Conservation (phyloP, 2,797 vertebrate species). For the Molossus molossus region DNA sequence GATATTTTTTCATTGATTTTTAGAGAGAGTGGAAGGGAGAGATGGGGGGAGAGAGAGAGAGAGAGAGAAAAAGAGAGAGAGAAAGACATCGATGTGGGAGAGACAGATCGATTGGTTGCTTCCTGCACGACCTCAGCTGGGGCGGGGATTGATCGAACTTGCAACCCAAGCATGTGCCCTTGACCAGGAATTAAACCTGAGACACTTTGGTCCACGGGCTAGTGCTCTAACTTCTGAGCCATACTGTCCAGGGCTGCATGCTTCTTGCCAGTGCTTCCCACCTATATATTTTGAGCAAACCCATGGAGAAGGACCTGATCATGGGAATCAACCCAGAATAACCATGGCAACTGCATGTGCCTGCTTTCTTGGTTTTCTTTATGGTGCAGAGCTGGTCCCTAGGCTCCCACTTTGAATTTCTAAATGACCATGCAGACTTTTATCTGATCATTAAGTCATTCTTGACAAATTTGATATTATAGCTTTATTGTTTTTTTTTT, state of each 20-base stretch:
- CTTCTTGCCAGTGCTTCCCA: background rate
- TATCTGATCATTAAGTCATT: background rate
- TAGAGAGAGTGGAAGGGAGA: too few species aligned
- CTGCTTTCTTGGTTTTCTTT: background rate
- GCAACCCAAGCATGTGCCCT: too few species aligned
- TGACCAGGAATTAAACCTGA: too few species aligned
- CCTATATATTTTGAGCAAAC: slow-evolving; percentile 22
- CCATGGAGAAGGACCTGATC: background rate
- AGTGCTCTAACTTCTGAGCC: too few species aligned
- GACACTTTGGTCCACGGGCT: too few species aligned
- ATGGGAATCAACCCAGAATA: background rate
- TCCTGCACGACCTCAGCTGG: too few species aligned
- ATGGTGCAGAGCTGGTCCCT: fast-evolving
- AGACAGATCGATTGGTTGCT: too few species aligned
- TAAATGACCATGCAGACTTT: background rate
- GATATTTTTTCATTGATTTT: too few species aligned
- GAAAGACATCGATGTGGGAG: too few species aligned
- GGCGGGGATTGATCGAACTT: too few species aligned
- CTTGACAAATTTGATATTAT: background rate
- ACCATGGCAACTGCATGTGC: background rate
- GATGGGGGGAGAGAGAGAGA: too few species aligned
- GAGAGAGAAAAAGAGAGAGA: too few species aligned
- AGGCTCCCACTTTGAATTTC: background rate
- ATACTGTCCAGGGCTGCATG: background rate
- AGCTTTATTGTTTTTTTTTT: background rate